A percentile compares a stretch with the other conserved stretches of the same genome.
Conservation (phyloP, 2,797 vertebrate species). For the Pangasius macronema region DNA sequence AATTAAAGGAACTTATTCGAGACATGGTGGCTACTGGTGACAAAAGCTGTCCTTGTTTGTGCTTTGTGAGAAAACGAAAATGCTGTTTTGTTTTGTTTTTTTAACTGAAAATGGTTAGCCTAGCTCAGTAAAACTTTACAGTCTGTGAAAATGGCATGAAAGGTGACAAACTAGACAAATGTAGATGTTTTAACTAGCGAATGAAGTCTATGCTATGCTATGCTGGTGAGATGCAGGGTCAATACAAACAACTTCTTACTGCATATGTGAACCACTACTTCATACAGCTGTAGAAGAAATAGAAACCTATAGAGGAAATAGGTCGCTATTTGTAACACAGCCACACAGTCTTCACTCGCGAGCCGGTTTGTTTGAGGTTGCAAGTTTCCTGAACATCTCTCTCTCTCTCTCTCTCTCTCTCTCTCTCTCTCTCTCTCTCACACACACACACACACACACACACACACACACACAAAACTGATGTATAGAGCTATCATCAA, state of each 20-base stretch:
- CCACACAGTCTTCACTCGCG: not conserved
- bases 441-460: not conserved
- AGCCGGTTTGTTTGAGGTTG: constrained; percentile 2
- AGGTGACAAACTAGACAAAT: not conserved
- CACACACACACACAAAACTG: no score
- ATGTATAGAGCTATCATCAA: not conserved
- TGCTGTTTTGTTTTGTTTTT: not conserved
- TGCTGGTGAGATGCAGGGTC: not conserved
- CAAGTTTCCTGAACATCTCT: not conserved
- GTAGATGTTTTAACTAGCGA: not conserved
- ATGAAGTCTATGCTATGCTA: not conserved
- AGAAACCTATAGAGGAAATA: not conserved
- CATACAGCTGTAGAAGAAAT: not conserved
- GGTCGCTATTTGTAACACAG: not conserved
- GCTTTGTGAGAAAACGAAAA: not conserved
- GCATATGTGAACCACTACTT: no score
- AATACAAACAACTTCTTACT: not conserved
- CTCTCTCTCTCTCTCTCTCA: not conserved
- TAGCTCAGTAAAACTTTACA: not conserved
- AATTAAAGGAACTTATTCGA: constrained; percentile 16
- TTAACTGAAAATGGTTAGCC: not conserved
- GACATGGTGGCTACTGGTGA: not conserved
- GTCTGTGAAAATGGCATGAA: not conserved
- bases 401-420: constrained; percentile 1
- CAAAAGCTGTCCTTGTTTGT: not conserved